Base-by-base conservation (phyloP, 1,140 invertebrate genomes). In the Neoseiulus cucumeris region DNA sequence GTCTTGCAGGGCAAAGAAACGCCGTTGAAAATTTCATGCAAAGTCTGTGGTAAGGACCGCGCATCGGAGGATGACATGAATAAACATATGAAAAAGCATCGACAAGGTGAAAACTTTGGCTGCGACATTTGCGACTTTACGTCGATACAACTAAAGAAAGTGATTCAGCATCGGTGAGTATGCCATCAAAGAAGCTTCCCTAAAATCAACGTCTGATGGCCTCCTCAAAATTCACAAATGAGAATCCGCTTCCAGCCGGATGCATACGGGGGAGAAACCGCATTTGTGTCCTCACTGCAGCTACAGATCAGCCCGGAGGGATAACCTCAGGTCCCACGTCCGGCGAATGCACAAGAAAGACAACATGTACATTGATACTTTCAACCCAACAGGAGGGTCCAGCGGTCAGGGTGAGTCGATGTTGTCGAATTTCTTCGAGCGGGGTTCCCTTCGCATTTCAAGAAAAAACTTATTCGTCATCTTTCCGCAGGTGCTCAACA, bases 211-310 rank as follows among this genome's bases (percentile, higher is more conserved):
- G 42, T 44, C 12, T 44, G 12, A n/a, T 44, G 42, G 42, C n/a
- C 12, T 44, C 42, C n/a, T 44, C n/a, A n/a, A 39, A 9, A 39
- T 39, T 39, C 45, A 5, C 4, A 47, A 47, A 7, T 14, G 45
- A 47, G 4, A 5, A 5, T 4, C 45, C 18, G 28, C 28, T 59
- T 25, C 14, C 22, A 59, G 78, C 64, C 75, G 79, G 33, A 81
- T 82, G 77, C 81, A 82, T 69, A 82, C 81, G 14, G 80, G 80
- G 0, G 81, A 82, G 67, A 80, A 80, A 67, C 79, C 79, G 7
- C 79, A 80, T 68, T 70, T 80, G 1, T 81, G 80, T 70, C 79
- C 79, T 9, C 78, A 80, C 66, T 82, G 81, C 68, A 73, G 75
- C 14, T 82, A 82, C 69, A 73, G 80, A 66, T 80, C 78, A 65